These are phyloP conservation scores for Pterobdella sp. DNA, from an alignment of 2,888 invertebrate species.

Conservation along the genomic window DNA sequence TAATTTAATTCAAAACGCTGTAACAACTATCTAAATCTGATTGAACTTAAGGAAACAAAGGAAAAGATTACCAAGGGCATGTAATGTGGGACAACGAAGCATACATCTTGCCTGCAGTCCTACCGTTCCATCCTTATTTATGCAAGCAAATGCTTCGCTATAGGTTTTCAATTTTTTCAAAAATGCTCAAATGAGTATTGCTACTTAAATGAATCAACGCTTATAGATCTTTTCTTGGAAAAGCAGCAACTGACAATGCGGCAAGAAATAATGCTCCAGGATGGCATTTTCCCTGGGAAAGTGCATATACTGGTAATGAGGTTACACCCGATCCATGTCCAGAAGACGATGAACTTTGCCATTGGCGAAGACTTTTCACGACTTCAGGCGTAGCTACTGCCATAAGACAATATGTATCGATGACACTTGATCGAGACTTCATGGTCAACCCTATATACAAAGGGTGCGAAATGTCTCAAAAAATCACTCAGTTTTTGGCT, in stretches of 20 bases:
- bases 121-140: constrained; percentile 40
- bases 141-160: constrained; percentile 40
- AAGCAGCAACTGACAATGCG: constrained; percentile 37
- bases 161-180: constrained; percentile 20
- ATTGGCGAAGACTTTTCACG: constrained; percentile 37
- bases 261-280: constrained; percentile 34
- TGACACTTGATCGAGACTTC: constrained; percentile 44
- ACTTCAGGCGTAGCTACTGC: constrained; percentile 46
- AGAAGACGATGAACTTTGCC: constrained; percentile 25
- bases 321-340: constrained; percentile 33
- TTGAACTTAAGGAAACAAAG: constrained; percentile 24
- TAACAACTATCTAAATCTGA: too few species aligned
- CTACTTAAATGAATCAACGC: constrained; percentile 32
- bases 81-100: constrained; percentile 44
- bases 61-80: constrained; percentile 41
- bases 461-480: constrained; percentile 42
- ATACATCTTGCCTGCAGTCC: constrained; percentile 42
- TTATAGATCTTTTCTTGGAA: constrained; percentile 30
- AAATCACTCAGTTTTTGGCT: constrained; percentile 46
- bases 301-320: constrained; percentile 40
- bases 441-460: constrained; percentile 39
- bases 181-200: constrained; percentile 30
- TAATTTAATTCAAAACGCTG: too few species aligned
- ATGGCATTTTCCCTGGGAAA: constrained; percentile 41
- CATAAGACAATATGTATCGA: constrained; percentile 45